phyloP scores from a whole-genome alignment of 2,797 vertebrate genomes.

The Helostoma temminkii region DNA sequence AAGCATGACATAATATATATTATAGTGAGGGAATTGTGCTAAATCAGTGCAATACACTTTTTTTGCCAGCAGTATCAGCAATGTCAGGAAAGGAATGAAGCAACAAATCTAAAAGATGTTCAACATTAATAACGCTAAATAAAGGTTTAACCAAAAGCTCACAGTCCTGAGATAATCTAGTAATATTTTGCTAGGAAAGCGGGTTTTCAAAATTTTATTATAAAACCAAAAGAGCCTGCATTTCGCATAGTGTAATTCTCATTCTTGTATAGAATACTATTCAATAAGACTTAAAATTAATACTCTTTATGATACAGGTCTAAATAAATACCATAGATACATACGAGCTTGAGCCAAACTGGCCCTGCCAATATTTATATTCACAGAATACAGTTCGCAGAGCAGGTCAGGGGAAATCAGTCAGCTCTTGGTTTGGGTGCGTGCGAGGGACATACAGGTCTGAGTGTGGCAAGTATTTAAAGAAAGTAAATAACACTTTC shows the following conservation, averaged over 20 bases:
- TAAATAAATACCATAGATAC: constrained; percentile 83
- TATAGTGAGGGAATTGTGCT: constrained; percentile 31
- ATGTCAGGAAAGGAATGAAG: background rate
- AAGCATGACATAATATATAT: constrained; percentile 22
- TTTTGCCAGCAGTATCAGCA: too few species aligned
- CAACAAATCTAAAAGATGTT: background rate
- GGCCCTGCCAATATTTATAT: constrained; percentile 84
- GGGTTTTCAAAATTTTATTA: constrained; percentile 78
- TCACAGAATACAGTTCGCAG: constrained; percentile 88
- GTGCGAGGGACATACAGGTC: constrained; percentile 62
- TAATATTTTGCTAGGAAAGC: constrained; percentile 19
- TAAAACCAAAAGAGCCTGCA: constrained; percentile 80
- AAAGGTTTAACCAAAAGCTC: background rate
- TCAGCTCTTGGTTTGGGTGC: constrained; percentile 71
- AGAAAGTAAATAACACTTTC: constrained; percentile 76
- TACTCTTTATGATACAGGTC: constrained; percentile 76
- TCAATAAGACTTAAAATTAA: constrained; percentile 77
- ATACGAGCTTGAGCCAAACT: constrained; percentile 80
- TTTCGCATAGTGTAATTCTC: constrained; percentile 76
- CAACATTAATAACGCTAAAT: background rate
- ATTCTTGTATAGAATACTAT: constrained; percentile 77
- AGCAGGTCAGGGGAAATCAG: constrained; percentile 69
- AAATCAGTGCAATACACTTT: constrained; percentile 46
- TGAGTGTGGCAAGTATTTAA: constrained; percentile 57
- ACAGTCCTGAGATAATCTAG: background rate